Base-by-base conservation (phyloP, 2,888 invertebrate species). In the Phasia obesa region DNA sequence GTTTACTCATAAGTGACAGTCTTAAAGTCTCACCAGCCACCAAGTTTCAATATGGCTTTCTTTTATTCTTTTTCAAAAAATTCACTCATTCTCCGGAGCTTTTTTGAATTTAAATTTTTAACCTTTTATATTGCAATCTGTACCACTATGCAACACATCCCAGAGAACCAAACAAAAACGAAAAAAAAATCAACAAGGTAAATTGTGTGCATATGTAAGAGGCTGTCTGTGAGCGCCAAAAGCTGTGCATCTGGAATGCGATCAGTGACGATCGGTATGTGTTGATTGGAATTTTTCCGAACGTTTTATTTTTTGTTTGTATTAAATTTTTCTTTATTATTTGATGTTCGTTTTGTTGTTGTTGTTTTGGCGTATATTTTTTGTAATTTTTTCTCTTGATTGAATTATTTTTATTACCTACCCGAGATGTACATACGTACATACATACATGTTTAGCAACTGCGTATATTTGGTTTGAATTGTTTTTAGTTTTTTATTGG, bases 261-360 rank as follows among this genome's bases (percentile, higher is more conserved):
- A 86, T 86, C 86, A 86, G 80, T 85, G 84, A 79, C 83, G 85
- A 85, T 85, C 70, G 86, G 86, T 84, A 86, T 86, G 86, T 86
- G 86, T 84, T 86, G 86, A 86, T 86, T 86, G 85, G 86, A 85
- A 86, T 86, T 86, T 79, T 69, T 65, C 57, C 71, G 44, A 44
- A 51, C 55, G 47, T 71, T 57, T 67, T 38, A 23, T 35, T 60
- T 59, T 38, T 47, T 69, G 23, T 35, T 35, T 21, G 11, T 64
- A 42, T 25, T 62, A 25, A 15, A 49, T 19, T n/a, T 19, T 21
- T 49, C 38, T 15, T 62, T 51, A 4, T 64, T 55, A n/a, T 25
- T 44, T 27, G 9, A 51, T 27, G 23, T 21, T 42, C 27, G n/a
- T 64, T 4, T 21, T 44, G 51, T 42, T 38, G 62, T 49, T 49